A percentile compares a stretch with the other conserved stretches of the same genome.
These are phyloP conservation scores for Campaea margaritaria DNA, from an alignment of 2,888 invertebrate species.

Conservation along the genomic window DNA sequence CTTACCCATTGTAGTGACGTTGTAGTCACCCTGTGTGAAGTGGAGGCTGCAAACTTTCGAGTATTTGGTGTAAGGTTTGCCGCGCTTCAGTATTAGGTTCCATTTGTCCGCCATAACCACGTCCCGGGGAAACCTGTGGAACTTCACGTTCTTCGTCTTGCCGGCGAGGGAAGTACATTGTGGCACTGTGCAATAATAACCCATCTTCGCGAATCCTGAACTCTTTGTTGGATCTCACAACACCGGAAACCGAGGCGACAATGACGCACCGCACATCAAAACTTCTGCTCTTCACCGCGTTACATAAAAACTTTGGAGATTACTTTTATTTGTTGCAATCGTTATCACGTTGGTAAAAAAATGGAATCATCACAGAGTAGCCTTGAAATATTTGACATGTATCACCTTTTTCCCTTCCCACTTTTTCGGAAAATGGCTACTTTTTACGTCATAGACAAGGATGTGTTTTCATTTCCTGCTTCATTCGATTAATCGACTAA, in stretches of 20 bases:
- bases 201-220: conserved; percentile 64
- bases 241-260: conserved; percentile 42
- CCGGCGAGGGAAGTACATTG: conserved; percentile 84
- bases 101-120: conserved; percentile 73
- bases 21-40: conserved; percentile 78
- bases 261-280: conserved; percentile 57
- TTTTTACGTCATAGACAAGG: conserved; percentile 56
- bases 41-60: conserved; percentile 83
- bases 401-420: conserved; percentile 79
- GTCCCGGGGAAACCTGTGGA: conserved; percentile 80
- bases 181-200: conserved; percentile 83
- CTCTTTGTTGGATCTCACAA: conserved; percentile 54
- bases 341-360: conserved; percentile 81
- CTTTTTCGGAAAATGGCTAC: conserved; percentile 68
- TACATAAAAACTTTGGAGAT: conserved; percentile 43
- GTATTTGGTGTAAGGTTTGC: conserved; percentile 81
- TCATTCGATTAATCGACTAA: conserved; percentile 43
- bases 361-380: conserved; percentile 81
- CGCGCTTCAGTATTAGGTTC: conserved; percentile 76
- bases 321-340: conserved; percentile 71
- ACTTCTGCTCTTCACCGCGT: conserved; percentile 38
- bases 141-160: conserved; percentile 83
- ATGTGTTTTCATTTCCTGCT: conserved; percentile 38
- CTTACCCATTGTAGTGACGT: conserved; percentile 84
- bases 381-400: conserved; percentile 84